Percentiles rank a stretch among this genome's conserved stretches.
These are phyloP conservation scores for Lepas anatifera DNA, from an alignment of 2,888 invertebrate species.

Conservation along the genomic window DNA sequence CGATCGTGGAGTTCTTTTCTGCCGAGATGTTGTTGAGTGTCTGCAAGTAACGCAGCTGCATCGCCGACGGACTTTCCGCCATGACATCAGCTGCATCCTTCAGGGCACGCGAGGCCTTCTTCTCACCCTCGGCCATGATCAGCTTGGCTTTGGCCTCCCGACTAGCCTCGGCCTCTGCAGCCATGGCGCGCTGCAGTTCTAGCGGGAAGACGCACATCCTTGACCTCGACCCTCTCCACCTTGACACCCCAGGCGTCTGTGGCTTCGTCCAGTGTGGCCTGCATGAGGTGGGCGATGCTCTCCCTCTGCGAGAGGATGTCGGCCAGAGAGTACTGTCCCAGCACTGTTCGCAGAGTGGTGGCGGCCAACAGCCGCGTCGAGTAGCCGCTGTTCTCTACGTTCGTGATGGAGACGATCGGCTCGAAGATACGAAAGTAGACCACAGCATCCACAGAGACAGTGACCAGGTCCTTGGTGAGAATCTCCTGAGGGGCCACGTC, in stretches of 20 bases:
- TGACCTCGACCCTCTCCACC: slow-evolving; percentile 40
- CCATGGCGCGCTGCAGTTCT: slow-evolving; percentile 31
- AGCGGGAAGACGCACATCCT: slow-evolving; percentile 28
- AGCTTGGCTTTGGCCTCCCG: slow-evolving; percentile 40
- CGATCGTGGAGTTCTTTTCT: slow-evolving; percentile 88
- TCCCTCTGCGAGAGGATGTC: slow-evolving; percentile 87
- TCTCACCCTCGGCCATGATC: slow-evolving; percentile 41
- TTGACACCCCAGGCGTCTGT: slow-evolving; percentile 36
- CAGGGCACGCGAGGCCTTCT: slow-evolving; percentile 39
- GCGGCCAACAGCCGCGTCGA: slow-evolving; percentile 70
- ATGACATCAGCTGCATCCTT: slow-evolving; percentile 45
- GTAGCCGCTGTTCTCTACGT: slow-evolving; percentile 45
- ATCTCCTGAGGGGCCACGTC: slow-evolving; percentile 47
- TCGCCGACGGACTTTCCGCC: slow-evolving; percentile 37
- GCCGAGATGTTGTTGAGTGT: slow-evolving; percentile 82
- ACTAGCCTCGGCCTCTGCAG: slow-evolving; percentile 39
- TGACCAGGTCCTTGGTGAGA: slow-evolving; percentile 61
- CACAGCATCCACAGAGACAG: slow-evolving; percentile 84
- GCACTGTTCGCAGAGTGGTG: slow-evolving; percentile 73
- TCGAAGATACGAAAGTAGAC: slow-evolving; percentile 55
- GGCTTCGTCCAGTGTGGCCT: slow-evolving; percentile 33
- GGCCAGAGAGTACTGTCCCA: slow-evolving; percentile 81
- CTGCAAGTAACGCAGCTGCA: slow-evolving; percentile 66
- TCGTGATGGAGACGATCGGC: slow-evolving; percentile 41
- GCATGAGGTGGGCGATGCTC: slow-evolving; percentile 48